phyloP scores from a whole-genome alignment of 2,113 vertebrate genomes.

The Neopipo cinnamomea region DNA sequence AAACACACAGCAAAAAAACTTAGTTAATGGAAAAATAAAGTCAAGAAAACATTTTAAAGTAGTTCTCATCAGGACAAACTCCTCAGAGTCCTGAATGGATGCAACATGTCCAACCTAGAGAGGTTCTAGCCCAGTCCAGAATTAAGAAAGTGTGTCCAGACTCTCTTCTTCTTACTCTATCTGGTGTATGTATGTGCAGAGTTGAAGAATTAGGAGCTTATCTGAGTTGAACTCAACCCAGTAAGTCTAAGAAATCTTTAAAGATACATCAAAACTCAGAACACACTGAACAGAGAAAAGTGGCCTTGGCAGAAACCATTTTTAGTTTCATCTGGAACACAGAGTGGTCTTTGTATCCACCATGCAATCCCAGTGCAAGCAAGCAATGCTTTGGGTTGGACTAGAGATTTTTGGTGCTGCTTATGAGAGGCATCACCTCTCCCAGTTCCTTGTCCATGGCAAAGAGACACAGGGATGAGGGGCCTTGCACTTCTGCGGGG shows the following conservation, averaged over 20 bases:
- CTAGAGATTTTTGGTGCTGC: neutral
- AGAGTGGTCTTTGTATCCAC: neutral
- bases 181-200: neutral
- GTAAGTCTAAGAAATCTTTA: neutral
- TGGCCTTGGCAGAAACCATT: neutral
- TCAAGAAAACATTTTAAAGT: neutral
- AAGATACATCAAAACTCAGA: neutral
- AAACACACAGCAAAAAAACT: neutral
- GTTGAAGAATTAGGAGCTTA: neutral
- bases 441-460: neutral
- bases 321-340: rapidly evolving
- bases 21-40: neutral
- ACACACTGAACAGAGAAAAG: neutral
- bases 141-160: neutral
- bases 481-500: neutral
- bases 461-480: rapidly evolving
- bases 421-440: neutral
- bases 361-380: rapidly evolving
- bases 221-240: neutral
- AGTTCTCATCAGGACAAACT: neutral
- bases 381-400: neutral
- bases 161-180: neutral
- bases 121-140: neutral
- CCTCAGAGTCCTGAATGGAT: neutral
- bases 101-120: neutral